Conservation (phyloP, 2,888 invertebrate genomes). For the Agrotis ipsilon region DNA sequence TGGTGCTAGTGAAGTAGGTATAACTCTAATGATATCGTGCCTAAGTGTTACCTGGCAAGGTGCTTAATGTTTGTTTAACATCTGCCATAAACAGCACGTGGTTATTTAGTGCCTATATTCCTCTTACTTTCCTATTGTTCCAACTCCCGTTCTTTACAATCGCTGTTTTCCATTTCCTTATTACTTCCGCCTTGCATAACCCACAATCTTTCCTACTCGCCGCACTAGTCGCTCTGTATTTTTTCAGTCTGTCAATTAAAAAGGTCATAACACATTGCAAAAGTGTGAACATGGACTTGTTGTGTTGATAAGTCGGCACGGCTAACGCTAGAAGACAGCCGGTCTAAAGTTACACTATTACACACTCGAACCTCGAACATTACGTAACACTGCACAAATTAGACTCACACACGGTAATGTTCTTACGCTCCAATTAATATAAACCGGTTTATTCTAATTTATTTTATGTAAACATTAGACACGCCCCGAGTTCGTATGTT, state of each 20-base stretch:
- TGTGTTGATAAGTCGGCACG: constrained; percentile 60
- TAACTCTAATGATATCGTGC: constrained; percentile 24
- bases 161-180: constrained; percentile 61
- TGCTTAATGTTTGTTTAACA: constrained; percentile 36
- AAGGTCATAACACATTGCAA: constrained; percentile 67
- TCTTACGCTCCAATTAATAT: constrained; percentile 85
- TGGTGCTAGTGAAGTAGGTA: not conserved
- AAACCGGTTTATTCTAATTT: constrained; percentile 79
- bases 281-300: constrained; percentile 66
- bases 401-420: constrained; percentile 77
- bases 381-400: constrained; percentile 65
- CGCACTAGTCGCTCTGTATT: constrained; percentile 56
- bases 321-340: constrained; percentile 63
- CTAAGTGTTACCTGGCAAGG: constrained; percentile 3
- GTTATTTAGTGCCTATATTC: constrained; percentile 28
- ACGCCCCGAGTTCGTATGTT: constrained; percentile 63
- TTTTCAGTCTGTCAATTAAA: constrained; percentile 66
- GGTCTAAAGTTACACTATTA: constrained; percentile 64
- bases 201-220: constrained; percentile 50
- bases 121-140: constrained; percentile 61
- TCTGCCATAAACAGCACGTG: constrained; percentile 29
- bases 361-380: constrained; percentile 50
- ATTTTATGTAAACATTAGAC: constrained; percentile 77
- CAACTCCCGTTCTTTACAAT: constrained; percentile 52
- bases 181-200: constrained; percentile 65